A percentile compares a stretch with the other conserved stretches of the same genome.
These are phyloP conservation scores for Drosophila acutilabella DNA, from an alignment of 2,888 invertebrate genomes.

Conservation along the genomic window DNA sequence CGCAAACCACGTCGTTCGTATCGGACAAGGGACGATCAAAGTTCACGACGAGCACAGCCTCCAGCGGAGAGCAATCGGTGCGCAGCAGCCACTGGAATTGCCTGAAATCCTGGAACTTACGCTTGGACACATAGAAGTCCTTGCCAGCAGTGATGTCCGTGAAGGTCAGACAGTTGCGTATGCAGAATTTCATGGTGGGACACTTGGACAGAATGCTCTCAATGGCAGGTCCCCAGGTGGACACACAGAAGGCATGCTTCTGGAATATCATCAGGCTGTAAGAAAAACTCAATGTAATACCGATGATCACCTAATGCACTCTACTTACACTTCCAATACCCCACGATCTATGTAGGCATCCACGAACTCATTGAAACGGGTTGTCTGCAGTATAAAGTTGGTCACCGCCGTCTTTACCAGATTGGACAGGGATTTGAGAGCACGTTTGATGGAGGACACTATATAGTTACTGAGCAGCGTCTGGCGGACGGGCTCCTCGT, in stretches of 20 bases:
- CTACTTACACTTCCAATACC: constrained; percentile 77
- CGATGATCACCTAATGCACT: neutral
- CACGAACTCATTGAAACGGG: constrained; percentile 72
- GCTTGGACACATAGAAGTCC: constrained; percentile 80
- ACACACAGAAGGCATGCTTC: constrained; percentile 83
- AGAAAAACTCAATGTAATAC: too few species aligned
- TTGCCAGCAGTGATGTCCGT: constrained; percentile 86
- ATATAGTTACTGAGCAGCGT: constrained; percentile 59
- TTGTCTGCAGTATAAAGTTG: constrained; percentile 82
- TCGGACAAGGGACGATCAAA: constrained; percentile 62
- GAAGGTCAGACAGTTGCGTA: constrained; percentile 87
- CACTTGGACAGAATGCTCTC: constrained; percentile 87
- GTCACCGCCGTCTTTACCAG: constrained; percentile 79
- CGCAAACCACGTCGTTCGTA: constrained; percentile 46
- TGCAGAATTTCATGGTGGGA: constrained; percentile 88
- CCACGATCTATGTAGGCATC: constrained; percentile 76
- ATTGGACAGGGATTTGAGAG: constrained; percentile 75
- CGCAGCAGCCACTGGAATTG: constrained; percentile 70
- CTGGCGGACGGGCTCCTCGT: constrained; percentile 65
- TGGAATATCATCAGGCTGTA: constrained; percentile 75
- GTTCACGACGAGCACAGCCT: constrained; percentile 79
- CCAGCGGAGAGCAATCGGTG: constrained; percentile 79
- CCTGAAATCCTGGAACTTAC: constrained; percentile 75
- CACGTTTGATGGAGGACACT: constrained; percentile 74
- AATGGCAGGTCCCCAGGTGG: constrained; percentile 88